Base-by-base conservation (phyloP, 92 coral and sea anemone genomes). In the Epizoanthus rinbou region DNA sequence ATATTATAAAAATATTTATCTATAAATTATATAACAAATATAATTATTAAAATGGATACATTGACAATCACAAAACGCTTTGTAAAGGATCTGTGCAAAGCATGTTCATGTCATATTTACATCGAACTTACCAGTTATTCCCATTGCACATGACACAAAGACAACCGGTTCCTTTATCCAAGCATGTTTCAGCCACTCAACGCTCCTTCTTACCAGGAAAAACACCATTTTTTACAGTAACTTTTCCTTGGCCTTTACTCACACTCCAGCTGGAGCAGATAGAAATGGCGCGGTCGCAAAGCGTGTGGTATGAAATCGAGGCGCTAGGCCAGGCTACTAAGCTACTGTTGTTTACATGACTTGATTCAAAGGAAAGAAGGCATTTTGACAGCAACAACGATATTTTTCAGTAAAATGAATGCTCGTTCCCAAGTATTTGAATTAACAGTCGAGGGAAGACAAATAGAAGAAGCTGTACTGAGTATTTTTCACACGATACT, bases 401-500 rank as follows among this genome's bases (percentile, higher is more conserved):
- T 4, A 28, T 18, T 39, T 28, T 59, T n/a, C 33, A 10, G 58
- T 13, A 86, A 73, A 69, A 95, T 96, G 99, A 96, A 96, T 85
- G 99, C 99, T 19, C 97, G 95, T 79, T 94, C 98, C 72, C 97
- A 96, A 84, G 85, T 92, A 24, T 96, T 96, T 81, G 98, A 96
- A 76, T 75, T 96, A n/a, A 94, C 99, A 18, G 92, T 96, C 14
- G 99, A 96, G 84, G 97, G 91, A 88, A 83, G 89, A 76, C 99
- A 96, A 88, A 87, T 95, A 9, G 99, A 96, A 84, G 99, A 96
- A 64, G 96, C 89, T 15, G 90, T 96, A 15, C 80, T 96, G 57
- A 93, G 98, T 88, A 64, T 96, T 57, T 88, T 96, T 64, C 99
- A 96, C 87, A 94, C 99, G 2, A 88, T 96, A 79, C 64, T 96